A percentile compares a stretch with the other conserved stretches of the same genome.
Evolutionary conservation across 2,113 vertebrate species (phyloP).

Genomic region (Chlamydotis undulata): DNA sequence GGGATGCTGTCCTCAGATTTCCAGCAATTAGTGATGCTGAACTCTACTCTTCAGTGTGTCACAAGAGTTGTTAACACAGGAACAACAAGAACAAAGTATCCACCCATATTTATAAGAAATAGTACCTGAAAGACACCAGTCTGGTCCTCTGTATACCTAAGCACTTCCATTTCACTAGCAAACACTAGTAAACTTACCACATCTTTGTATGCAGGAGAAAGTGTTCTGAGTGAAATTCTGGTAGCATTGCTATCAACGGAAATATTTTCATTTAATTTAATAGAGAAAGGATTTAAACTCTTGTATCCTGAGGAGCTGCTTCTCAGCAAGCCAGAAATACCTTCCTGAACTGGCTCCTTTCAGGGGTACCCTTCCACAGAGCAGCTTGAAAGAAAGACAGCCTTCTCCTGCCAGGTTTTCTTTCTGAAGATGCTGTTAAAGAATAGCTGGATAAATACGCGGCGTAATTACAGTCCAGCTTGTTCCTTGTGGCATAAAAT

Average conservation of each 20-base stretch:
- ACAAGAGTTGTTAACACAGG: not conserved
- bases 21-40: not conserved
- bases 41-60: not conserved
- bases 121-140: not conserved
- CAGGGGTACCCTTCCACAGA: not conserved
- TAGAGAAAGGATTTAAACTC: not conserved
- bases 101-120: not conserved
- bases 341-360: not conserved
- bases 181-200: not conserved
- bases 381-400: not conserved
- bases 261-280: not conserved
- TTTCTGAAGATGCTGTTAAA: not conserved
- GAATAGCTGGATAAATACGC: not conserved
- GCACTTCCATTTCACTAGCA: not conserved
- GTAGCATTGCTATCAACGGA: not conserved
- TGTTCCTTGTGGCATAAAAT: not conserved
- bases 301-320: not conserved
- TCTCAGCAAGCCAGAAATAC: not conserved
- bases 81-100: not conserved
- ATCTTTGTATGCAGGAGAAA: not conserved
- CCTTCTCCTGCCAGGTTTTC: not conserved
- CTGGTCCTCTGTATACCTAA: not conserved
- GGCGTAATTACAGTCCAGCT: not conserved
- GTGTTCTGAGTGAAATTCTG: not conserved
- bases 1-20: not conserved